These are phyloP conservation scores for Esox masquinongy DNA, from an alignment of 2,797 vertebrate genomes.

Conservation along the genomic window DNA sequence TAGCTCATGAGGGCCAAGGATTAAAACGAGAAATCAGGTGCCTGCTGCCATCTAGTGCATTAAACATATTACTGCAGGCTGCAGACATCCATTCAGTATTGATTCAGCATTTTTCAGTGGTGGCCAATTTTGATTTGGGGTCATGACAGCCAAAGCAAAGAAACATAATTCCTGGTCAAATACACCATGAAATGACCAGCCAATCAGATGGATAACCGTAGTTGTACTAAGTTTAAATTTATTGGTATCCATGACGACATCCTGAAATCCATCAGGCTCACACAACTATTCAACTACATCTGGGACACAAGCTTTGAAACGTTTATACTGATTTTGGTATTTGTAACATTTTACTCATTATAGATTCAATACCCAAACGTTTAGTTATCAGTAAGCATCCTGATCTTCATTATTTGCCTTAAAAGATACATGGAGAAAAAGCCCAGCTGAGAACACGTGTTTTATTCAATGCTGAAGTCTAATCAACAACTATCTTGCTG, in stretches of 20 bases:
- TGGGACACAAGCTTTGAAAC: constrained; percentile 30
- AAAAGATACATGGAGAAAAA: constrained; percentile 59
- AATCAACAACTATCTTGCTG: constrained; percentile 78
- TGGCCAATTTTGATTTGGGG: background rate
- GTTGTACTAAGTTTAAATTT: constrained; percentile 24
- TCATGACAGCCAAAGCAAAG: background rate
- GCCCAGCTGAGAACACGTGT: constrained; percentile 69
- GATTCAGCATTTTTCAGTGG: background rate
- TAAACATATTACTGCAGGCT: constrained; percentile 15
- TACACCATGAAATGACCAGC: constrained; percentile 3
- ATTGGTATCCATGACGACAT: constrained; percentile 46
- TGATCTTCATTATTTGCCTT: constrained; percentile 18
- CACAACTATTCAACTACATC: constrained; percentile 38
- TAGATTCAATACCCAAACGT: constrained; percentile 4
- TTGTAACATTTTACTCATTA: constrained; percentile 26
- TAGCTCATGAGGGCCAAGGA: constrained; percentile 44
- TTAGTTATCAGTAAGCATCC: background rate
- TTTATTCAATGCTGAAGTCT: constrained; percentile 85
- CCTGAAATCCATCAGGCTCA: constrained; percentile 42
- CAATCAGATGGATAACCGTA: constrained; percentile 15
- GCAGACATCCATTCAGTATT: constrained; percentile 16
- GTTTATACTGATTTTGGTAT: constrained; percentile 40
- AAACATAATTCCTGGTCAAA: constrained; percentile 2
- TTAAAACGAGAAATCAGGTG: constrained; percentile 43
- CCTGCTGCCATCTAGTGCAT: constrained; percentile 76